Evolutionary conservation across 2,113 vertebrate genomes (phyloP), one percentile per base, ranked within the genome.

Genomic region (Leiothrix lutea): DNA sequence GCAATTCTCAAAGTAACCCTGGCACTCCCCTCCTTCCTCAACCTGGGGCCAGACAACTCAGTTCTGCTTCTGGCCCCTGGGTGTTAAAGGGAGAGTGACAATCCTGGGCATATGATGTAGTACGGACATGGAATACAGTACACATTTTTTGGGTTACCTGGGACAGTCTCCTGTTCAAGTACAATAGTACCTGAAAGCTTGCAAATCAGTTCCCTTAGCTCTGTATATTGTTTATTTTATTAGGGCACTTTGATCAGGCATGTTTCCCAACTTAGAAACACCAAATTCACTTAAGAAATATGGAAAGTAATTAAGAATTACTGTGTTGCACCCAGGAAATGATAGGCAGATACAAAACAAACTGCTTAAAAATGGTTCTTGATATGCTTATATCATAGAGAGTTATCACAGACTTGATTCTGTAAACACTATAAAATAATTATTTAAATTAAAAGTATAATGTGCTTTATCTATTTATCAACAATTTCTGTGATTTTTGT

Each of bases 31-130:
- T 31, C 33, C 45, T 44, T 33, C 53, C 53, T 33, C 31, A 58
- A 44, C 17, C 8, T 0, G 0, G 21, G 36, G 11, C 35, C 61
- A 50, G 36, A 86, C 2, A 50, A 24, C 31, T 40, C 0, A 0
- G 35, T 42, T 42, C 36, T 58, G 31, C 14, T 58, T 50, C 36
- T 44, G 44, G 8, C 25, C 21, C 17, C 44, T 50, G 31, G 17
- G 3, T 42, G 16, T 58, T 42, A 31, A 31, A 75, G 53, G 14
- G 5, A 31, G 36, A 36, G 17, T 31, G 36, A 31, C 36, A 66
- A 31, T 22, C 33, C 22, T 57, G 17, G 31, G 22, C 11, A 51
- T 33, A 36, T 8, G 31, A 58, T 35, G 26, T 5, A 77, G 26
- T 33, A 51, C 17, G 44, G 36, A 9, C 35, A 36, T 6, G 25